phyloP scores from a whole-genome alignment of 2,888 invertebrate species.

The Branchipolynoe longqiensis region DNA sequence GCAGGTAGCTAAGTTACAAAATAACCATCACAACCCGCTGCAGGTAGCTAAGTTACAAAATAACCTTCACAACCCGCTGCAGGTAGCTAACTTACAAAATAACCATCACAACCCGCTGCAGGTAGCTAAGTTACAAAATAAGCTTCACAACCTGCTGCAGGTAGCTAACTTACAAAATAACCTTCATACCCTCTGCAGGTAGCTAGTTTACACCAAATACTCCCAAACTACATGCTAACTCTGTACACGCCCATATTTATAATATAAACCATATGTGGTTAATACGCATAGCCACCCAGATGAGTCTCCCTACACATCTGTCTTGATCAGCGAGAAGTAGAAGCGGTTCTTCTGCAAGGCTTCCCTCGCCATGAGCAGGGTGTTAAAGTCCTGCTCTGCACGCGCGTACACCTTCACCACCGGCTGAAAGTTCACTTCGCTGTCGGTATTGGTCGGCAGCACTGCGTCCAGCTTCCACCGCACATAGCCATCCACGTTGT shows the following conservation, averaged over 20 bases:
- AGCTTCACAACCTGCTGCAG: neutral
- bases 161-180: neutral
- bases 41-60: too few relatives aligned
- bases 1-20: too few relatives aligned
- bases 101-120: too few relatives aligned
- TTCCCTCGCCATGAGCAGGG: constrained; percentile 41
- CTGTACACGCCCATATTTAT: too few relatives aligned
- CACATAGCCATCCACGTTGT: constrained; percentile 48
- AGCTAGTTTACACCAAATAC: neutral
- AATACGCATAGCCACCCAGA: neutral
- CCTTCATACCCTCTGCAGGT: neutral
- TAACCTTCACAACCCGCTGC: too few relatives aligned
- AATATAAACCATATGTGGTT: neutral
- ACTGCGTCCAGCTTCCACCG: constrained; percentile 43
- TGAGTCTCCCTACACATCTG: constrained; percentile 5
- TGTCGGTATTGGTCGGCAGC: neutral
- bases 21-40: too few relatives aligned
- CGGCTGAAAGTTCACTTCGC: constrained; percentile 21
- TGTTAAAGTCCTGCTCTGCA: constrained; percentile 47
- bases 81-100: too few relatives aligned
- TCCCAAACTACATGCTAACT: neutral
- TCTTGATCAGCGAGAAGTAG: constrained; percentile 46
- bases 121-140: neutral
- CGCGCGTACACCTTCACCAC: constrained; percentile 48
- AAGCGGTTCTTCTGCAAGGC: constrained; percentile 43